A percentile compares a stretch with the other conserved stretches of the same genome.
These are phyloP conservation scores for Sialia sialis DNA, from an alignment of 2,113 vertebrate genomes.

Conservation along the genomic window DNA sequence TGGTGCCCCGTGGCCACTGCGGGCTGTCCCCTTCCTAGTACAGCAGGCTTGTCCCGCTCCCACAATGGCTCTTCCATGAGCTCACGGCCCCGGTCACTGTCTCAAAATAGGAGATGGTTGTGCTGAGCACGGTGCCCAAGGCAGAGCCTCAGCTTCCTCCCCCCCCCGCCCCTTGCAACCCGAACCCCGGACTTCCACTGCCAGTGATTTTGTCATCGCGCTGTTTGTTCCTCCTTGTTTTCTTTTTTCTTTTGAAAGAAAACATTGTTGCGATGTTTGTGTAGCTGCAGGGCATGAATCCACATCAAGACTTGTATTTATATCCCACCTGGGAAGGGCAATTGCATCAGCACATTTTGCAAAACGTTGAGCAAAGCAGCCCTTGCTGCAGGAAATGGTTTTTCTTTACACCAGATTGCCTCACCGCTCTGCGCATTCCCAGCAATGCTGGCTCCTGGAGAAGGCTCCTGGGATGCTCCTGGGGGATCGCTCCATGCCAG, in stretches of 20 bases:
- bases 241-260: background rate
- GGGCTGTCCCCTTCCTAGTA: background rate
- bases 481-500: background rate
- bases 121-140: background rate
- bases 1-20: fast-evolving
- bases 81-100: background rate
- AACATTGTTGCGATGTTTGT: background rate
- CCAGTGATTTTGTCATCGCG: background rate
- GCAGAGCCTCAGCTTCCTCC: background rate
- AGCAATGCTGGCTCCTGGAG: background rate
- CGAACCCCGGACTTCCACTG: background rate
- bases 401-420: constrained; percentile 52
- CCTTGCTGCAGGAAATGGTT: constrained; percentile 55
- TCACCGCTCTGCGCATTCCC: constrained; percentile 32
- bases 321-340: constrained; percentile 47
- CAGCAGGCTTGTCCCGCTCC: background rate
- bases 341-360: constrained; percentile 53
- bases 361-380: constrained; percentile 55
- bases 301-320: background rate
- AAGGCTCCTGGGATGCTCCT: background rate
- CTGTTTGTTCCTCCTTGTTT: constrained; percentile 20
- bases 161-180: background rate
- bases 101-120: constrained; percentile 3
- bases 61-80: background rate
- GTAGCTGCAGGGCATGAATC: background rate